A percentile compares a stretch with the other conserved stretches of the same genome.
Evolutionary conservation across 1,140 invertebrate genomes (phyloP).

Genomic region (Aricia agestis): DNA sequence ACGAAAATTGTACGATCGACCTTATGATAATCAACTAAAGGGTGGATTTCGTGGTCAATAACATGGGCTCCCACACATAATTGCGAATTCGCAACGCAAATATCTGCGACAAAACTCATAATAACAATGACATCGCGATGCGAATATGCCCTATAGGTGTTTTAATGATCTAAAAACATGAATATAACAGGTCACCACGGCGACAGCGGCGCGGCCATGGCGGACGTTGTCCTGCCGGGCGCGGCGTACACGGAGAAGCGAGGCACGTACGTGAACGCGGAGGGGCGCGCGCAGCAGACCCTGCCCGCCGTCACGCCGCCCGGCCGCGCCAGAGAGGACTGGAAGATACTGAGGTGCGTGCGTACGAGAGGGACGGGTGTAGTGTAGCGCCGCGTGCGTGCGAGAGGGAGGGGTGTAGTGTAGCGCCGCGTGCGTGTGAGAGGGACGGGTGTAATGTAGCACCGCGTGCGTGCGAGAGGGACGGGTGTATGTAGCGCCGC

Average conservation of each 20-base stretch:
- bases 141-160: no score
- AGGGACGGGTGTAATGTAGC: neutral
- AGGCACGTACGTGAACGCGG: slow-evolving; percentile 97
- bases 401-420: neutral
- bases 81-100: no score
- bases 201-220: slow-evolving; percentile 93
- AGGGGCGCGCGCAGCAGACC: slow-evolving; percentile 97
- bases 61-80: no score
- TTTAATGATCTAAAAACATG: no score
- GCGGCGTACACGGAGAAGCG: slow-evolving; percentile 99
- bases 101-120: no score
- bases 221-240: slow-evolving; percentile 95
- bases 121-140: no score
- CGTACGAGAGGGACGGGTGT: neutral
- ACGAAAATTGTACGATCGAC: no score
- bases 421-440: neutral
- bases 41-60: no score
- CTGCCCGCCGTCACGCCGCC: slow-evolving; percentile 93
- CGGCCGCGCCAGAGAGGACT: slow-evolving; percentile 95
- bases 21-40: no score
- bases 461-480: neutral
- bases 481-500: neutral
- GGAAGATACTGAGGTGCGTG: slow-evolving; percentile 93
- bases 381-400: neutral
- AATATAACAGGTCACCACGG: slow-evolving; percentile 91